phyloP scores from a whole-genome alignment of 2,797 vertebrate genomes.

The Potorous gilbertii region DNA sequence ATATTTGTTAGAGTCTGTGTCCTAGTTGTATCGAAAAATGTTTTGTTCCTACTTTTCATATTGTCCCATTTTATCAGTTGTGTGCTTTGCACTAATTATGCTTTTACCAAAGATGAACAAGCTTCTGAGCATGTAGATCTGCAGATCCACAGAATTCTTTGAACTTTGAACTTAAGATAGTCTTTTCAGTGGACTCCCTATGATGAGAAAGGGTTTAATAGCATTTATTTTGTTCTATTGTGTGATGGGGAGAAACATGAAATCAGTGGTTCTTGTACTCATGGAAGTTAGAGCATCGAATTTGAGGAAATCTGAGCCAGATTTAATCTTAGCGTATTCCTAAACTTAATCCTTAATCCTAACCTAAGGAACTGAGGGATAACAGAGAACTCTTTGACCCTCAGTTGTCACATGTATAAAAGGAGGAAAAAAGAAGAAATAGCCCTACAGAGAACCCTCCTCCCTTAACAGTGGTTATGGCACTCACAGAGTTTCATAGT shows the following conservation, averaged over 20 bases:
- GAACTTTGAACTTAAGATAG: neutral
- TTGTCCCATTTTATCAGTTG: neutral
- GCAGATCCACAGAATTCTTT: neutral
- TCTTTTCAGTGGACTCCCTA: neutral
- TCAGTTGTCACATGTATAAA: neutral
- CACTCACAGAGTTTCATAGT: neutral
- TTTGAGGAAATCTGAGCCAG: neutral
- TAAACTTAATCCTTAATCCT: neutral
- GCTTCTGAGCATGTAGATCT: neutral
- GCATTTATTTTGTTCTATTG: neutral
- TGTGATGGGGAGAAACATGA: neutral
- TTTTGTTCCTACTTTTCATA: neutral
- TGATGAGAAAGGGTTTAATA: neutral
- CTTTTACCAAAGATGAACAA: neutral
- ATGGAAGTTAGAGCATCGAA: neutral
- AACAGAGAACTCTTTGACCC: neutral
- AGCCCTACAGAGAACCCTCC: neutral
- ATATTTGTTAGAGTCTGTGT: neutral
- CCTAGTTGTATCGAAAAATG: neutral
- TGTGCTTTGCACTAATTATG: neutral
- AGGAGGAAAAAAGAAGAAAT: neutral
- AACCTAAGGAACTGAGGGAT: neutral
- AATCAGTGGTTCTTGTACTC: neutral
- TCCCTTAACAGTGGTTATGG: neutral
- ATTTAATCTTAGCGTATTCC: neutral